A percentile compares a stretch with the other conserved stretches of the same genome.
phyloP scores from a whole-genome alignment of 2,797 vertebrate species.

The Myotis myotis region DNA sequence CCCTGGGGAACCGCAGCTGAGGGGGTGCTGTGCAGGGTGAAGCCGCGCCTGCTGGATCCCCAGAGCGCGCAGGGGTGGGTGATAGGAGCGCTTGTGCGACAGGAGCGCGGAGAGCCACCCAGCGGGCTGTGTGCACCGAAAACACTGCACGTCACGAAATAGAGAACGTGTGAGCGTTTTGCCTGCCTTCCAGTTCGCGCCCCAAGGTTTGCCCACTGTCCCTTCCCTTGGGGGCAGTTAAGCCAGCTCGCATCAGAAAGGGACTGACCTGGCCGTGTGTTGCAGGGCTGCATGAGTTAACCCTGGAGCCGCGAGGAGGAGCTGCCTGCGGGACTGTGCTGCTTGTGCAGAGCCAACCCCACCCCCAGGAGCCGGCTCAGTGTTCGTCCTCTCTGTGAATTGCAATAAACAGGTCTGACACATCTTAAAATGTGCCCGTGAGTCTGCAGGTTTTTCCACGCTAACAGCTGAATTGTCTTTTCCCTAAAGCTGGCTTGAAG shows the following conservation, averaged over 20 bases:
- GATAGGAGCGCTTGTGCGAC: accelerated
- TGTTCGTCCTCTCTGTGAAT: slow-evolving; percentile 89
- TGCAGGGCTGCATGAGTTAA: slow-evolving; percentile 91
- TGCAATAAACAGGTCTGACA: slow-evolving; percentile 94
- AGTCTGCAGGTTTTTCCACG: slow-evolving; percentile 93
- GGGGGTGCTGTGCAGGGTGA: background rate
- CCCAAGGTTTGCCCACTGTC: no score
- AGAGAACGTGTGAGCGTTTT: background rate
- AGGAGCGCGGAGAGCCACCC: accelerated
- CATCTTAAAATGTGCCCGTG: slow-evolving; percentile 89
- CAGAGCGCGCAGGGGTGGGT: background rate
- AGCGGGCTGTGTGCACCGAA: background rate
- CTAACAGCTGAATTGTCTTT: slow-evolving; percentile 94
- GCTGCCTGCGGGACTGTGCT: slow-evolving; percentile 89
- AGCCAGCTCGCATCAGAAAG: accelerated
- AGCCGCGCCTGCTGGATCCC: background rate
- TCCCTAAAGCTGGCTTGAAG: slow-evolving; percentile 94
- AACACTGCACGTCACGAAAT: no score
- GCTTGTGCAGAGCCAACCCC: slow-evolving; percentile 70
- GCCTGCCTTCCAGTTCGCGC: background rate
- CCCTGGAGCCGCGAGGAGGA: slow-evolving; percentile 88
- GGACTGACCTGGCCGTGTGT: slow-evolving; percentile 65
- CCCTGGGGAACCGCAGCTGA: background rate
- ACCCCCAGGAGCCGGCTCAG: slow-evolving; percentile 77
- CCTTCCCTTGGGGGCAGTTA: accelerated